Conservation (phyloP, 1,140 invertebrate genomes). For the Physella acuta region DNA sequence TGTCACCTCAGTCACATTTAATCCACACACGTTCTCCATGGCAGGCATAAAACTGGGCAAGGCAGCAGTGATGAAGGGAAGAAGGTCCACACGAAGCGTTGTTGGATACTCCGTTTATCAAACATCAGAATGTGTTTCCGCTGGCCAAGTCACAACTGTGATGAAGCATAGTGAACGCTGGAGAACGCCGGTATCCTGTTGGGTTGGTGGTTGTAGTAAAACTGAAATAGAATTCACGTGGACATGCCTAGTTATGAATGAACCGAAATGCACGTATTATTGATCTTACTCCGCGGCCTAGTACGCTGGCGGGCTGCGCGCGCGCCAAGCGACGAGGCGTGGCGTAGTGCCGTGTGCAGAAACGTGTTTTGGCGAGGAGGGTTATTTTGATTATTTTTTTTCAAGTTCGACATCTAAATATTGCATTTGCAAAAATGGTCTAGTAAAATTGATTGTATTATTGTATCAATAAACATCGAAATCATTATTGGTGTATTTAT, state of each 20-base stretch:
- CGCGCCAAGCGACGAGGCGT: too few relatives aligned
- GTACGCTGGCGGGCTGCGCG: too few relatives aligned
- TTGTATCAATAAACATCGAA: too few relatives aligned
- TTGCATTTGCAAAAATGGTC: too few relatives aligned
- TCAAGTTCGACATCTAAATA: too few relatives aligned
- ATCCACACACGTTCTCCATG: slow-evolving; percentile 20
- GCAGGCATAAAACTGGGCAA: background rate
- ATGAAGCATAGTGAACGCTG: background rate
- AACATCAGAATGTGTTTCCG: background rate
- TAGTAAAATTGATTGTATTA: too few relatives aligned
- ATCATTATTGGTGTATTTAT: too few relatives aligned
- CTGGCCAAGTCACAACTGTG: background rate
- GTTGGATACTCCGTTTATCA: background rate
- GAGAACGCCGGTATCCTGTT: background rate
- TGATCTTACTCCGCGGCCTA: too few relatives aligned
- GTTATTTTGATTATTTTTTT: too few relatives aligned
- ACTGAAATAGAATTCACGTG: background rate
- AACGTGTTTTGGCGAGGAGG: too few relatives aligned
- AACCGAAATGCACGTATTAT: too few relatives aligned
- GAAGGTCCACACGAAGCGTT: background rate
- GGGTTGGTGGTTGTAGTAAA: background rate
- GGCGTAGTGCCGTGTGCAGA: too few relatives aligned
- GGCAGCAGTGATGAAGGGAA: background rate
- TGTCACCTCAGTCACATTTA: slow-evolving; percentile 13
- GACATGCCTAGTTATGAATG: background rate